Conservation (phyloP, 2,797 vertebrate genomes). For the Phoeniculus purpureus region DNA sequence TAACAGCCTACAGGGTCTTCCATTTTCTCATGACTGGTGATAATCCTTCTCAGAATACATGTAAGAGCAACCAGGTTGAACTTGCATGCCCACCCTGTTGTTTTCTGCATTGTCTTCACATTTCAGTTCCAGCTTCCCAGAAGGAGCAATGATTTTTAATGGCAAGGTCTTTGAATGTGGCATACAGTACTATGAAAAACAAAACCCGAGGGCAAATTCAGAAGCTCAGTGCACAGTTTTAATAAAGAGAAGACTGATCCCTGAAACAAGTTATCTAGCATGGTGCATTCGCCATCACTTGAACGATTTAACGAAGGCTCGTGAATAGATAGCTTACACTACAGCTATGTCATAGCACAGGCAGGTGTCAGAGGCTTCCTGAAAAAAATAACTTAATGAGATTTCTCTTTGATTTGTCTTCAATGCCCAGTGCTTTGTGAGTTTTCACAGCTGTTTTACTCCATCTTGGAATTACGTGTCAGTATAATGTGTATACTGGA, state of each 20-base stretch:
- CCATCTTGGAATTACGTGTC: background rate
- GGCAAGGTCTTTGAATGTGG: background rate
- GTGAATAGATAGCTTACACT: no score
- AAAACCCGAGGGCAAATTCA: background rate
- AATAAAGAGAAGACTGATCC: background rate
- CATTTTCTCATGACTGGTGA: background rate
- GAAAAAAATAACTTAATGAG: background rate
- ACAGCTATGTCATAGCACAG: background rate
- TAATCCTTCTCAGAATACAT: background rate
- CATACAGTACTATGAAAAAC: background rate
- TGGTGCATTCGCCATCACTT: background rate
- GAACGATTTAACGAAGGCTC: background rate
- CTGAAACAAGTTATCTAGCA: background rate
- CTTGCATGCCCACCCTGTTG: background rate
- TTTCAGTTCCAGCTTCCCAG: background rate
- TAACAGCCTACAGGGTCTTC: background rate
- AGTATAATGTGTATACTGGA: background rate
- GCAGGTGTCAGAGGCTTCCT: background rate
- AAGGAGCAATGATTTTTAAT: background rate
- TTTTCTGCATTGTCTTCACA: background rate
- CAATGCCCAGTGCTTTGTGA: background rate
- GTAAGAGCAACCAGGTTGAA: background rate
- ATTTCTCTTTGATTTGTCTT: background rate
- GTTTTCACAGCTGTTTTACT: background rate
- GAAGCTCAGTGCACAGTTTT: background rate